A percentile compares a stretch with the other conserved stretches of the same genome.
Evolutionary conservation across 2,797 vertebrate species (phyloP).

Genomic region (Phylloscopus collybita): DNA sequence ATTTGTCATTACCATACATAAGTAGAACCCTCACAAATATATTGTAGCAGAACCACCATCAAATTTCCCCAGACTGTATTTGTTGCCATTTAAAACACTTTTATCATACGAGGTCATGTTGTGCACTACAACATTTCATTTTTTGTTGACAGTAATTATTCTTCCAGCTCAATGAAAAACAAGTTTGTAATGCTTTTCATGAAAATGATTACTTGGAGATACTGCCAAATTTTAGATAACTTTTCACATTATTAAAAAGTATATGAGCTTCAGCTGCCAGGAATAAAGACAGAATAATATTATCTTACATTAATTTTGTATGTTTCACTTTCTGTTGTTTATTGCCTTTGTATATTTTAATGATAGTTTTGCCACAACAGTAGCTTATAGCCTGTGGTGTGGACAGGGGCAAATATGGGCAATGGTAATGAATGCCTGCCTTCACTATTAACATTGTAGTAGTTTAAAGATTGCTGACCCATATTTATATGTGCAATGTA

Average conservation of each 20-base stretch:
- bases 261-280: not conserved
- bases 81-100: constrained; percentile 50
- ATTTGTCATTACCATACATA: not conserved
- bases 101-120: not conserved
- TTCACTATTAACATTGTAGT: not conserved
- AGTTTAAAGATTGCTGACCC: not conserved
- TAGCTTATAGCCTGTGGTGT: not conserved
- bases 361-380: not conserved
- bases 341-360: not conserved
- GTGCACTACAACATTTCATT: not conserved
- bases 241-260: not conserved
- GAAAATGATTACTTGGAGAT: not conserved
- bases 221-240: not conserved
- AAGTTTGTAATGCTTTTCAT: not conserved
- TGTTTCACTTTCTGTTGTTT: not conserved
- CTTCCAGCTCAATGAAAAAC: not conserved
- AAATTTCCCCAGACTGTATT: constrained; percentile 1
- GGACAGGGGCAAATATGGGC: not conserved
- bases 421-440: not conserved
- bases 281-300: not conserved
- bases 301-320: not conserved
- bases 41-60: not conserved
- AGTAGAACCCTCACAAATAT: constrained; percentile 3
- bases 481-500: not conserved
- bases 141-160: not conserved